Evolutionary conservation across 2,797 vertebrate species (phyloP).

Genomic region (Cirrhinus mrigala): DNA sequence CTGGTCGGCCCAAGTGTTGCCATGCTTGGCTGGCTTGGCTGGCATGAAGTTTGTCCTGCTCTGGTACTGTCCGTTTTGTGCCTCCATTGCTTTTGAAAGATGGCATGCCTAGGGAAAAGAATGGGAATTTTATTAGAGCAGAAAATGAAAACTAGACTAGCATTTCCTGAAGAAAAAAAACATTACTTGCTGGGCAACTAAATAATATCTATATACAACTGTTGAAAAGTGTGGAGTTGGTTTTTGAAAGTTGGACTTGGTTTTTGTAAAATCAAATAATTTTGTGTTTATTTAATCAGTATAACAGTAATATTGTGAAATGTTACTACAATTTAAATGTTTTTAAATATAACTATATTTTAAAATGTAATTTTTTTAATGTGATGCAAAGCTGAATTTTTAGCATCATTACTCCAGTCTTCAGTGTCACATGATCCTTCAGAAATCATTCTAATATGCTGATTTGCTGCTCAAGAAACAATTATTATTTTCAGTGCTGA

Average conservation of each 20-base stretch:
- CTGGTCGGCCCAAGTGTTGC: conserved; percentile 59
- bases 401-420: neutral
- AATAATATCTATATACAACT: neutral
- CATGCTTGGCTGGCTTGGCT: conserved; percentile 58
- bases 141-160: conserved; percentile 12
- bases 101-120: conserved; percentile 52
- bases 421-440: neutral
- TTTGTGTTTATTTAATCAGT: neutral
- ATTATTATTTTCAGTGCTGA: neutral
- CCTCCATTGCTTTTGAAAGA: conserved; percentile 61
- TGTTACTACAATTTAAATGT: neutral
- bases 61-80: conserved; percentile 64
- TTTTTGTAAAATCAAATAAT: neutral
- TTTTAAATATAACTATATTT: neutral
- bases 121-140: conserved; percentile 22
- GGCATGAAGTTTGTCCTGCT: conserved; percentile 61
- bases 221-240: neutral
- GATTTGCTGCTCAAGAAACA: neutral
- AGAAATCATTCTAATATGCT: neutral
- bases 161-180: conserved; percentile 3
- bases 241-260: neutral
- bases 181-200: neutral
- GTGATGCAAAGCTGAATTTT: neutral
- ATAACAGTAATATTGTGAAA: neutral
- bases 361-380: neutral